A percentile compares a stretch with the other conserved stretches of the same genome.
These are phyloP conservation scores for Sciurus niger DNA, from an alignment of 2,113 vertebrate genomes.

Conservation along the genomic window DNA sequence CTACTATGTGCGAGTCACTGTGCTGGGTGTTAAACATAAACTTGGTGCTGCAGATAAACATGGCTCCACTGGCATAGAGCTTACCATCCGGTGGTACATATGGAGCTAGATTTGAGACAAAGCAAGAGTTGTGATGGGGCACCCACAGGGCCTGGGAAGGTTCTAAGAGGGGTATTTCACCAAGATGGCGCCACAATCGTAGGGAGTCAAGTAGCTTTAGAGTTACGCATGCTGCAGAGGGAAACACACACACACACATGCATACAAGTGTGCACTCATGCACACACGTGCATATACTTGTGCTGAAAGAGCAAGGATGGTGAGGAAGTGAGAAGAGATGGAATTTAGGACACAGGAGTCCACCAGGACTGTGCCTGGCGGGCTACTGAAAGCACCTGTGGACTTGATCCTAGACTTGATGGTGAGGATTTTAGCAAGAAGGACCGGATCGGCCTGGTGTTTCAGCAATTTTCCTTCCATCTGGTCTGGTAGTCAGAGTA, in stretches of 20 bases:
- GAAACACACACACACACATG: neutral
- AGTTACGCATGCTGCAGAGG: neutral
- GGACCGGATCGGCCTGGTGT: neutral
- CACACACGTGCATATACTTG: neutral
- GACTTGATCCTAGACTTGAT: neutral
- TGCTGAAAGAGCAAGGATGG: neutral
- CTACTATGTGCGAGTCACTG: neutral
- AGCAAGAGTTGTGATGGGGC: neutral
- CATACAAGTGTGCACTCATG: neutral
- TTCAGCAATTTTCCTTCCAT: neutral
- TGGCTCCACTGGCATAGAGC: rapidly evolving
- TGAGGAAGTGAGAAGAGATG: neutral
- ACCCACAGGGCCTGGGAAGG: neutral
- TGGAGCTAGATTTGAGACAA: neutral
- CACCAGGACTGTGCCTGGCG: neutral
- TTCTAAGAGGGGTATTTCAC: neutral
- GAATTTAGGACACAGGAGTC: neutral
- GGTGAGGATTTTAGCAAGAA: neutral
- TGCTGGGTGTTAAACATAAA: neutral
- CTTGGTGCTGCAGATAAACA: neutral
- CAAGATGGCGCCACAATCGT: neutral
- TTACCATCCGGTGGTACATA: neutral
- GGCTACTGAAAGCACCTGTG: neutral
- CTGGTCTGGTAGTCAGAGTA: neutral
- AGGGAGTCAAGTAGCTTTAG: neutral